Percentiles rank a stretch among this genome's conserved stretches.
These are phyloP conservation scores for Drosophila mercatorum DNA, from an alignment of 2,888 invertebrate genomes.

Conservation along the genomic window DNA sequence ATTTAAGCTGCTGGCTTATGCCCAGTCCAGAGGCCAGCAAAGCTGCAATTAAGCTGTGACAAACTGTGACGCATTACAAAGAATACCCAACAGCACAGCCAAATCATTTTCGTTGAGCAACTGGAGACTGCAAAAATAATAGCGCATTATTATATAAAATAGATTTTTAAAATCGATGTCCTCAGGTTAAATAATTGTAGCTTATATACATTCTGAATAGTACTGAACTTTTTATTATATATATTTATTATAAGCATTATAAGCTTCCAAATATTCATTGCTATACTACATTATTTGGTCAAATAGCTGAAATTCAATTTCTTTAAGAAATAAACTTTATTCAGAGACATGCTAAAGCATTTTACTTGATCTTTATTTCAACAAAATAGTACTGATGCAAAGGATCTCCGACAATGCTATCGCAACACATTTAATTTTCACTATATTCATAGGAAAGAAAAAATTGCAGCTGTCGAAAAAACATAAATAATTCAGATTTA, in stretches of 20 bases:
- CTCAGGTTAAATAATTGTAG: background rate
- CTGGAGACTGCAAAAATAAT: background rate
- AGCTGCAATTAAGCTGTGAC: slow-evolving; percentile 71
- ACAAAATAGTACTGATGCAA: no score
- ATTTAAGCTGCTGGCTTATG: slow-evolving; percentile 60
- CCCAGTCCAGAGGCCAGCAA: slow-evolving; percentile 51
- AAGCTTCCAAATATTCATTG: no score
- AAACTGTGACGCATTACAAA: slow-evolving; percentile 55
- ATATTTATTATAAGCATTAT: no score
- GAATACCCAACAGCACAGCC: slow-evolving; percentile 6
- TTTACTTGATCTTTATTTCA: no score
- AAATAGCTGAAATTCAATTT: background rate
- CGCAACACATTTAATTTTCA: no score
- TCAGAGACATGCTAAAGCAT: background rate
- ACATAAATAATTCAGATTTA: no score
- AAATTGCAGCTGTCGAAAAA: no score
- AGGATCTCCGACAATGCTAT: no score
- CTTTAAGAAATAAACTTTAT: background rate
- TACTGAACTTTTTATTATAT: no score
- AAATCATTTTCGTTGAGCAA: no score
- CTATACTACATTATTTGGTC: background rate
- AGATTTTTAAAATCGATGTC: no score
- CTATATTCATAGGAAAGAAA: no score
- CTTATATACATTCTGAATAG: background rate
- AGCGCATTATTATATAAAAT: background rate